phyloP scores from a whole-genome alignment of 1,140 invertebrate genomes.

The Saccostrea echinata region DNA sequence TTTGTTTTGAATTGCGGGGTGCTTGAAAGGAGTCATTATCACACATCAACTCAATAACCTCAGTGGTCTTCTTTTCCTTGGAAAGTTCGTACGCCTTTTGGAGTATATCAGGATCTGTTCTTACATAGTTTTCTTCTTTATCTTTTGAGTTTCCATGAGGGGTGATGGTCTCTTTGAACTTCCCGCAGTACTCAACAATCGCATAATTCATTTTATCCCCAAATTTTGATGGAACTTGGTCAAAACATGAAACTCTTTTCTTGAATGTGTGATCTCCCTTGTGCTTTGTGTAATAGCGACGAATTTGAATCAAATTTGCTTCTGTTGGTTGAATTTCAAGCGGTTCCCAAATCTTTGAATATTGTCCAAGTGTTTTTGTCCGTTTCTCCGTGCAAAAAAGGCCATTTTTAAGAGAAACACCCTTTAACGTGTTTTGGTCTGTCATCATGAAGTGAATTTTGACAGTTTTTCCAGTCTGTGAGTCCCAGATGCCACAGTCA shows the following conservation, averaged over 20 bases:
- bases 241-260: neutral
- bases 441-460: slow-evolving; percentile 10
- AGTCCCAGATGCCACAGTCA: slow-evolving; percentile 2
- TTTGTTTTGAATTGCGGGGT: slow-evolving; percentile 41
- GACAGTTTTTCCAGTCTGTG: neutral
- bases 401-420: neutral
- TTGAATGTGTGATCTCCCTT: slow-evolving; percentile 19
- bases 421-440: neutral
- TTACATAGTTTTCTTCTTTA: neutral
- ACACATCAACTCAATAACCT: too few species aligned
- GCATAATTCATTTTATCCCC: neutral
- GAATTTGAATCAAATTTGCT: neutral
- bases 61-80: neutral
- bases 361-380: neutral
- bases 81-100: neutral
- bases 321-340: neutral
- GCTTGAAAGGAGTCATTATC: slow-evolving; percentile 17
- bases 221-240: neutral
- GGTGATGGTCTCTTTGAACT: neutral
- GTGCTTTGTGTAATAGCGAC: neutral
- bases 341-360: neutral
- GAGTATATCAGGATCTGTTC: slow-evolving; percentile 18
- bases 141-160: slow-evolving; percentile 8
- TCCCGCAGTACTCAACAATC: neutral
- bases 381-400: neutral